Percentiles rank a stretch among this genome's conserved stretches.
Conservation (phyloP, 1,140 invertebrate genomes). For the Pinna nobilis region DNA sequence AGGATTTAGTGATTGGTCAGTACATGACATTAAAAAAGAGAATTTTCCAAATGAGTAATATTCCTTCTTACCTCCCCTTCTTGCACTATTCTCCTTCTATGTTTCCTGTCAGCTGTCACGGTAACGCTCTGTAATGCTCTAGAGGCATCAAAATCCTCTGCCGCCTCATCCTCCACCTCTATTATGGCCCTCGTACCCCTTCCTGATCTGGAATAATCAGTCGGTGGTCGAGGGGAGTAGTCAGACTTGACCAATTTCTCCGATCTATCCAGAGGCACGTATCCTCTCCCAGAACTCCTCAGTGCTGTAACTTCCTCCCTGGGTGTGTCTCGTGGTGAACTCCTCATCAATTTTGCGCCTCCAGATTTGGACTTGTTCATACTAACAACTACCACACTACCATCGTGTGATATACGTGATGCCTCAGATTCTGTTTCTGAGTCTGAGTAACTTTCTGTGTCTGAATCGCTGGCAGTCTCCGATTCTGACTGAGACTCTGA, state of each 20-base stretch:
- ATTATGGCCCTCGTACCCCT: neutral
- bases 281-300: neutral
- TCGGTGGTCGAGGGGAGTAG: neutral
- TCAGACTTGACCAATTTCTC: neutral
- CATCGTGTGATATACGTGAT: slow-evolving; percentile 7
- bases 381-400: slow-evolving; percentile 45
- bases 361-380: slow-evolving; percentile 13
- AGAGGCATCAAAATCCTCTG: slow-evolving; percentile 3
- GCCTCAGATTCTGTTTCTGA: slow-evolving; percentile 40
- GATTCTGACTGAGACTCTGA: slow-evolving; percentile 37
- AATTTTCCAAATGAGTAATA: too few species aligned
- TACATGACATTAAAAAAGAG: too few species aligned
- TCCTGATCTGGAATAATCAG: slow-evolving; percentile 4
- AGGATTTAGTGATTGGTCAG: too few species aligned
- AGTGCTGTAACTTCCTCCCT: neutral
- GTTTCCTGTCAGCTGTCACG: neutral
- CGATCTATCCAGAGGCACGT: neutral
- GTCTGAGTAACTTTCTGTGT: slow-evolving; percentile 31
- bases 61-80: slow-evolving; percentile 18
- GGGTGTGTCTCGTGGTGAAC: neutral
- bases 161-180: slow-evolving; percentile 9
- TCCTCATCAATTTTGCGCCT: too few species aligned
- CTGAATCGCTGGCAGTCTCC: slow-evolving; percentile 38
- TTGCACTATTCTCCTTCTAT: slow-evolving; percentile 1
- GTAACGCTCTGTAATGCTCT: neutral